A percentile compares a stretch with the other conserved stretches of the same genome.
These are phyloP conservation scores for Microcebus tavaratra DNA, from an alignment of 2,113 vertebrate genomes.

Conservation along the genomic window DNA sequence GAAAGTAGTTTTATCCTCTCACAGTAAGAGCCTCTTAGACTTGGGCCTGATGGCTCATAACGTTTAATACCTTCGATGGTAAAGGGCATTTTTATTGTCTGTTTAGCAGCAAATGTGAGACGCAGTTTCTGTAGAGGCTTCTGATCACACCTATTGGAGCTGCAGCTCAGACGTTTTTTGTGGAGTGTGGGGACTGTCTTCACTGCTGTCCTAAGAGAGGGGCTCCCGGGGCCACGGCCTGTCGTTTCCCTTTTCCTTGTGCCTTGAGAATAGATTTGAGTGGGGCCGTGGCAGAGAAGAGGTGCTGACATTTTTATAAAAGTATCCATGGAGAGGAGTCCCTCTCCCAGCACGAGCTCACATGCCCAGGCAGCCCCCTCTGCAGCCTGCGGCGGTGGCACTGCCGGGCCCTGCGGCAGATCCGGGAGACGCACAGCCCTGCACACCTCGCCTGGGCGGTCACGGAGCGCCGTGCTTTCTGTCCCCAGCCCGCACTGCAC, in stretches of 20 bases:
- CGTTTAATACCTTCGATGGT: background rate
- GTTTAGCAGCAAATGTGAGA: background rate
- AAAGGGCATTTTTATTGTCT: background rate
- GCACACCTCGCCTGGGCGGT: background rate
- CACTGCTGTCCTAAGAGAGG: no score
- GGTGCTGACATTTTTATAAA: background rate
- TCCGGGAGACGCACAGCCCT: fast-evolving
- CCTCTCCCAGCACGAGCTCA: background rate
- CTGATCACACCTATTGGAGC: background rate
- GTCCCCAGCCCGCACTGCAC: background rate
- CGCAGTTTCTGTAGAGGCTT: background rate
- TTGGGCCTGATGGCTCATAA: background rate
- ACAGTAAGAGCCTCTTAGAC: background rate
- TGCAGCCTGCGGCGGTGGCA: background rate
- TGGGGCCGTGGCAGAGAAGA: no score
- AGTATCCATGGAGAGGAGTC: background rate
- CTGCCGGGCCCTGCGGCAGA: background rate
- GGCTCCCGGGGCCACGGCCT: fast-evolving
- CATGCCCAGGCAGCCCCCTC: background rate
- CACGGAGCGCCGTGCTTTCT: background rate
- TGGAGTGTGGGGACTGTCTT: background rate
- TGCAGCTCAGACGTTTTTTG: background rate
- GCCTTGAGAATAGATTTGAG: background rate
- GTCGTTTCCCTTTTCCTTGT: background rate
- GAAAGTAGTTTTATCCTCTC: background rate